phyloP scores from a whole-genome alignment of 2,113 vertebrate species.

The Cisticola juncidis region DNA sequence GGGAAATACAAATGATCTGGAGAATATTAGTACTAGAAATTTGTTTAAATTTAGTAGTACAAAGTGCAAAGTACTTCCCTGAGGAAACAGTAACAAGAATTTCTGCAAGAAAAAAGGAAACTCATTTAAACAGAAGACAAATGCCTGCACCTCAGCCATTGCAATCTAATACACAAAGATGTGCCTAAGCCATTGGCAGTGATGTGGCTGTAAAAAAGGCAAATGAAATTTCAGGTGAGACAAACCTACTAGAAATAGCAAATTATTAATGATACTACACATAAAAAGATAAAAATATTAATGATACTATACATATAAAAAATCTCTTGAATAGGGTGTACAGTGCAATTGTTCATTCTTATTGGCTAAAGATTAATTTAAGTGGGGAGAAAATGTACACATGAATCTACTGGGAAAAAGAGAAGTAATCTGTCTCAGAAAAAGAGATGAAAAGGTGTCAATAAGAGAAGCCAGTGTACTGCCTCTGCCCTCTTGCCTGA shows the following conservation, averaged over 20 bases:
- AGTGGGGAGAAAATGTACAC: not conserved
- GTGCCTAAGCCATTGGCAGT: not conserved
- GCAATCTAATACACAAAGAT: not conserved
- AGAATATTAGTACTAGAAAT: constrained; percentile 19
- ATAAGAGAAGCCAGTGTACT: not conserved
- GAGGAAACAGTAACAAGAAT: constrained; percentile 16
- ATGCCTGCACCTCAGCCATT: not conserved
- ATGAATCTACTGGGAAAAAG: not conserved
- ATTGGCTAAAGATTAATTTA: not conserved
- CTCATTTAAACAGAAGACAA: not conserved
- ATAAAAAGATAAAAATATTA: no score
- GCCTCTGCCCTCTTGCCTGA: not conserved
- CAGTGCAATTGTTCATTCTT: not conserved
- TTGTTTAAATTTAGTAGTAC: constrained; percentile 35
- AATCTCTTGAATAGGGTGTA: not conserved
- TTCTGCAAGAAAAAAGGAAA: not conserved
- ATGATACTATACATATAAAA: not conserved
- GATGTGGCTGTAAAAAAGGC: not conserved
- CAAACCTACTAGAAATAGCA: not conserved
- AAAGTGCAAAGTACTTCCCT: constrained; percentile 14
- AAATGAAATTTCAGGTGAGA: not conserved
- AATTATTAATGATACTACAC: not conserved
- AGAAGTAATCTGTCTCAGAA: not conserved
- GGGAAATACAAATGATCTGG: constrained; percentile 3
- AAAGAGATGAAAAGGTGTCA: not conserved